A percentile compares a stretch with the other conserved stretches of the same genome.
Conservation (phyloP, 1,140 invertebrate genomes). For the Muscidifurax raptorellus region DNA sequence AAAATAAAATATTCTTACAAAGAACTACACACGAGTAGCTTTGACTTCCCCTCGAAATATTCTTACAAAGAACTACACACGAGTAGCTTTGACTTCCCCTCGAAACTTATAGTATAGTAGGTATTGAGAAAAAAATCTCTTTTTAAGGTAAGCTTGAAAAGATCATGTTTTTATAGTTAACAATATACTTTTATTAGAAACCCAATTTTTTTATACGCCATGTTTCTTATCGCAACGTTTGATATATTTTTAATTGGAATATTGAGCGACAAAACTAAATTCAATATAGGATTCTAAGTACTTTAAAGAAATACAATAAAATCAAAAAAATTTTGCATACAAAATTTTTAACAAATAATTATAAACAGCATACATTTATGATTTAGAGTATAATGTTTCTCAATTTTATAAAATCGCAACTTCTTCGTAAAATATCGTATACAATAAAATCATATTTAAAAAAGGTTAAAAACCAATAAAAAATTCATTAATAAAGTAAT, state of each 20-base stretch:
- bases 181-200: not conserved
- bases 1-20: slow-evolving; percentile 49
- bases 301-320: not conserved
- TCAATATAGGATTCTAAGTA: not conserved
- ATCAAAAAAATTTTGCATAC: slow-evolving; percentile 4
- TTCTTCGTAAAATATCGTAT: too few relatives aligned
- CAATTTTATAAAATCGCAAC: not conserved
- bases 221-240: not conserved
- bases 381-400: not conserved
- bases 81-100: not conserved
- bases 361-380: not conserved
- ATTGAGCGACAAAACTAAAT: not conserved
- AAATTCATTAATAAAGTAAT: not conserved
- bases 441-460: not conserved
- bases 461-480: not conserved
- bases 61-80: slow-evolving; percentile 29
- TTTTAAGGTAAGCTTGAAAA: not conserved
- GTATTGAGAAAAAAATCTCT: too few relatives aligned
- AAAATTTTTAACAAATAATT: not conserved
- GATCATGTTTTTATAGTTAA: not conserved
- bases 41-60: slow-evolving; percentile 43
- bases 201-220: not conserved
- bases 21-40: not conserved
- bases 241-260: not conserved
- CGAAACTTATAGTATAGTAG: not conserved